Base-by-base conservation (phyloP, 2,888 invertebrate genomes). In the Myathropa florea region DNA sequence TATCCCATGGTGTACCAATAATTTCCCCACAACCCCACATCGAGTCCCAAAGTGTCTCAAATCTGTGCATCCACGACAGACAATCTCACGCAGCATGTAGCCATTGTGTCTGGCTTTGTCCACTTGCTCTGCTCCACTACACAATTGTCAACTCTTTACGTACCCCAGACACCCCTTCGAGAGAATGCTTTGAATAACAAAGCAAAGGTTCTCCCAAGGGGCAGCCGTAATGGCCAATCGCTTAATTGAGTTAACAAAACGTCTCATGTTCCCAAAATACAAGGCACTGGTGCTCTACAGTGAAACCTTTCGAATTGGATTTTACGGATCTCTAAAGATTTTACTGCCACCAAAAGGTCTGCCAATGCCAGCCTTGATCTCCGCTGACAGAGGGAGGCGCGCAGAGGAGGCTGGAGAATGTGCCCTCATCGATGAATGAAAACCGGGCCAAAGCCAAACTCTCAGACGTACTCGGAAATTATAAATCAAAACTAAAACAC, bases 191-290 rank as follows among this genome's bases (percentile, higher is more conserved):
- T 55, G 55, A 57, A 78, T 73, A 85, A 85, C 82, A 85, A 85
- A 82, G 77, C 53, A 78, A 73, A 23, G 85, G 68, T 59, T 60
- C 71, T 81, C 84, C 57, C 81, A 71, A 84, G 84, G 71, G 60
- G 71, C 76, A 76, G 77, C 76, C 71, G 81, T 77, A 81, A 85
- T 77, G 80, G 73, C 46, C 84, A 72, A 77, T 46, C 23, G 68
- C 73, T 82, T 85, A 85, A 85, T 85, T 85, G 85, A 85, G 85
- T 78, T 78, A 85, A 82, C 82, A 64, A 63, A 77, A 65, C 57
- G 70, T 71, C 76, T 81, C 64, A 64, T 9, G 75, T 63, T 59
- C 61, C 53, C 36, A 28, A n/a, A n/a, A n/a, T n/a, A n/a, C n/a
- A n/a, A 76, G 71, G 36, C 59, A 79, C 14, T 18, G 26, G 28